phyloP scores from a whole-genome alignment of 1,140 invertebrate genomes.

The Spodoptera frugiperda region DNA sequence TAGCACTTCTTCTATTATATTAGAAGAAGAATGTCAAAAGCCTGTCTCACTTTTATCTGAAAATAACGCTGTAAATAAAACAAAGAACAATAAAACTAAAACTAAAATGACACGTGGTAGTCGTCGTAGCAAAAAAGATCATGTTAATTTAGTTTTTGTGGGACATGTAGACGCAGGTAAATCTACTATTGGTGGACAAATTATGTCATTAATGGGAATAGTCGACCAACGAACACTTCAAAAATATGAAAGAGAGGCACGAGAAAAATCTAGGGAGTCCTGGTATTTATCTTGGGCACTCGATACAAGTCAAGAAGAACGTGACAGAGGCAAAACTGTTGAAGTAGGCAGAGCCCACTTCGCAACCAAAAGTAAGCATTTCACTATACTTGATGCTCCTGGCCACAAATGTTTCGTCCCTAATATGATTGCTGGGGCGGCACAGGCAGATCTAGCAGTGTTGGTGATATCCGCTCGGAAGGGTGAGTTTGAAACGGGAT shows the following conservation, averaged over 20 bases:
- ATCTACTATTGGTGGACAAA: conserved; percentile 99
- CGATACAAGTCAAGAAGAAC: conserved; percentile 99
- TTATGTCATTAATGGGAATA: conserved; percentile 99
- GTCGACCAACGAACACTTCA: conserved; percentile 99
- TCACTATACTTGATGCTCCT: conserved; percentile 99
- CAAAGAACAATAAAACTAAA: background rate
- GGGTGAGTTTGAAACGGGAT: conserved; percentile 99
- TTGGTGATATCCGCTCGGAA: conserved; percentile 99
- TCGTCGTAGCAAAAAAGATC: conserved; percentile 96
- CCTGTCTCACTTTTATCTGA: too few species aligned
- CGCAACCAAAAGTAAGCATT: conserved; percentile 99
- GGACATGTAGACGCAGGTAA: conserved; percentile 99
- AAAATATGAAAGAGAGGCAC: conserved; percentile 99
- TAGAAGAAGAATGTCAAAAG: too few species aligned
- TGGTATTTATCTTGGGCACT: conserved; percentile 99
- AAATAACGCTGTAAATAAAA: background rate
- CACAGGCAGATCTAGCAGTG: conserved; percentile 99
- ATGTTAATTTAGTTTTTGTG: conserved; percentile 99
- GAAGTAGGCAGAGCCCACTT: conserved; percentile 99
- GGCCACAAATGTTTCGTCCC: conserved; percentile 99
- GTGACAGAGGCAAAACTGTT: conserved; percentile 99
- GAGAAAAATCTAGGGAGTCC: conserved; percentile 99
- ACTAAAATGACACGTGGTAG: background rate
- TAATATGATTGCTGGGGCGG: conserved; percentile 99
- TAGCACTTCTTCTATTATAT: too few species aligned